Evolutionary conservation across 2,797 vertebrate species (phyloP).

Genomic region (Pachyuromys duprasi): DNA sequence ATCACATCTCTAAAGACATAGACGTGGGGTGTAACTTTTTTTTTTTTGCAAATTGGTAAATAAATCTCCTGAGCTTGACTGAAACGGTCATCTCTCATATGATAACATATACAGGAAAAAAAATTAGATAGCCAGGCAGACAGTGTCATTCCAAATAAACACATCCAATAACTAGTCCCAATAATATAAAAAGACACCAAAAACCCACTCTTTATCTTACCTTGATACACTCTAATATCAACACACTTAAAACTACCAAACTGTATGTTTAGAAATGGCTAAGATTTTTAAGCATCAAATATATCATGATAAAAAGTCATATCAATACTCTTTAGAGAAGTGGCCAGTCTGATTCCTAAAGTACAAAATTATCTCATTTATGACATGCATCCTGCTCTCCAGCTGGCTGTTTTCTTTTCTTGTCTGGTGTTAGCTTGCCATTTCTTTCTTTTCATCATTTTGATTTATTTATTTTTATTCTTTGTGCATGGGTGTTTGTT

Average conservation of each 20-base stretch:
- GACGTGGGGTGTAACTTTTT: neutral
- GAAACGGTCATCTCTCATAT: neutral
- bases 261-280: neutral
- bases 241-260: neutral
- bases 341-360: neutral
- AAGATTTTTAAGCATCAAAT: neutral
- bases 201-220: neutral
- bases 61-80: neutral
- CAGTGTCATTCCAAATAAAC: neutral
- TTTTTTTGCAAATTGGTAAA: neutral
- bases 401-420: neutral
- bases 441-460: constrained; percentile 27
- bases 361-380: neutral
- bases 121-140: neutral
- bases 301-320: neutral
- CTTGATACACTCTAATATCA: neutral
- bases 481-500: neutral
- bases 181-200: neutral
- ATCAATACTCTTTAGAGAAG: neutral
- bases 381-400: neutral
- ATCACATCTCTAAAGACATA: neutral
- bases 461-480: too few relatives aligned
- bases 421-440: neutral
- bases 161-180: neutral
- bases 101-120: neutral